Evolutionary conservation across 2,797 vertebrate genomes (phyloP).

Genomic region (Hoplostethus atlanticus): DNA sequence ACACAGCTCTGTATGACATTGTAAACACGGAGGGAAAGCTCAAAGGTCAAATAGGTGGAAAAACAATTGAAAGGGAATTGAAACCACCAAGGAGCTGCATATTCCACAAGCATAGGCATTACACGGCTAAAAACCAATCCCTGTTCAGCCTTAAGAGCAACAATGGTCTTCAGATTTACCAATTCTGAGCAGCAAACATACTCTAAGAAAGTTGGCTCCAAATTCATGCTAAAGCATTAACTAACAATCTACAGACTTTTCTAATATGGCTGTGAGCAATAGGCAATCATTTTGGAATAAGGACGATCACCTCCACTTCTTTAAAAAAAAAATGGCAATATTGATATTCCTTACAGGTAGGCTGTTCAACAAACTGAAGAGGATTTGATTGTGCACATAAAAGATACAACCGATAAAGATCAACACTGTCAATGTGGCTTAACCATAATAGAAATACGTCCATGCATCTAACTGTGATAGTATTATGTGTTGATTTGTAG

Average conservation of each 20-base stretch:
- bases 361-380: background rate
- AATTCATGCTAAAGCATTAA: slow-evolving; percentile 8
- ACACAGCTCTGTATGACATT: slow-evolving; percentile 11
- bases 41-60: slow-evolving; percentile 30
- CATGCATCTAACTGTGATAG: slow-evolving; percentile 16
- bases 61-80: slow-evolving; percentile 22
- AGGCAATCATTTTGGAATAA: background rate
- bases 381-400: background rate
- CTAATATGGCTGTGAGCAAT: slow-evolving; percentile 41
- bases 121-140: slow-evolving; percentile 33
- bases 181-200: no score
- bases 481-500: background rate
- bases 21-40: slow-evolving; percentile 44
- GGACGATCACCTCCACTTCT: slow-evolving; percentile 10
- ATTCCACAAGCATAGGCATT: slow-evolving; percentile 57
- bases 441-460: slow-evolving; percentile 3
- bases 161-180: no score
- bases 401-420: background rate
- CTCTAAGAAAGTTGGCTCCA: slow-evolving; percentile 3
- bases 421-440: slow-evolving; percentile 1
- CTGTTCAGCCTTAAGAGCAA: slow-evolving; percentile 25
- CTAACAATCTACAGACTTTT: slow-evolving; percentile 27
- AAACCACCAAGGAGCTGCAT: slow-evolving; percentile 35
- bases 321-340: background rate
- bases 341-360: background rate